A percentile compares a stretch with the other conserved stretches of the same genome.
Evolutionary conservation across 2,888 invertebrate genomes (phyloP).

Genomic region (Temnothorax rugatulus): DNA sequence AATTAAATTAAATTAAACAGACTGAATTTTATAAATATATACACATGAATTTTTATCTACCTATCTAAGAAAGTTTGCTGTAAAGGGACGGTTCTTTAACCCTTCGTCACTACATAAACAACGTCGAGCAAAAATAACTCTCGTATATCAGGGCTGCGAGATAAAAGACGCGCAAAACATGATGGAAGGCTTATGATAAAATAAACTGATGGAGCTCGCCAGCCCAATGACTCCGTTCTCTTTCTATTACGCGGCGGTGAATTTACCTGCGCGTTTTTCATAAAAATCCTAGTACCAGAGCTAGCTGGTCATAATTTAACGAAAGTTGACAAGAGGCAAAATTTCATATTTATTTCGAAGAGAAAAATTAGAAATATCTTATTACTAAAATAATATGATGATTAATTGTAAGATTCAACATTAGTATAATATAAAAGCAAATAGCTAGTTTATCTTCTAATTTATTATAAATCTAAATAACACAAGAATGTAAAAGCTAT

Average conservation of each 20-base stretch:
- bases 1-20: background rate
- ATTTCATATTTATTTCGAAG: background rate
- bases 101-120: background rate
- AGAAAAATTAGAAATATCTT: background rate
- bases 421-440: background rate
- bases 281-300: background rate
- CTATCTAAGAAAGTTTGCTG: background rate
- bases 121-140: conserved; percentile 27
- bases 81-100: conserved; percentile 11
- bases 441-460: background rate
- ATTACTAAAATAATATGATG: background rate
- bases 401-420: background rate
- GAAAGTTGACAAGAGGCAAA: background rate
- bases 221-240: conserved; percentile 3
- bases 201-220: conserved; percentile 19
- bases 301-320: conserved; percentile 5
- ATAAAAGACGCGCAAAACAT: conserved; percentile 29
- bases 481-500: background rate
- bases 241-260: background rate
- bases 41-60: conserved; percentile 17
- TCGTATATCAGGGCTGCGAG: background rate
- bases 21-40: background rate
- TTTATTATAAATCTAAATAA: background rate
- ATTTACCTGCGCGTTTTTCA: conserved; percentile 33
- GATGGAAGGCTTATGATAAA: conserved; percentile 36